A percentile compares a stretch with the other conserved stretches of the same genome.
Conservation (phyloP, 2,797 vertebrate species). For the Pogonophryne albipinna region DNA sequence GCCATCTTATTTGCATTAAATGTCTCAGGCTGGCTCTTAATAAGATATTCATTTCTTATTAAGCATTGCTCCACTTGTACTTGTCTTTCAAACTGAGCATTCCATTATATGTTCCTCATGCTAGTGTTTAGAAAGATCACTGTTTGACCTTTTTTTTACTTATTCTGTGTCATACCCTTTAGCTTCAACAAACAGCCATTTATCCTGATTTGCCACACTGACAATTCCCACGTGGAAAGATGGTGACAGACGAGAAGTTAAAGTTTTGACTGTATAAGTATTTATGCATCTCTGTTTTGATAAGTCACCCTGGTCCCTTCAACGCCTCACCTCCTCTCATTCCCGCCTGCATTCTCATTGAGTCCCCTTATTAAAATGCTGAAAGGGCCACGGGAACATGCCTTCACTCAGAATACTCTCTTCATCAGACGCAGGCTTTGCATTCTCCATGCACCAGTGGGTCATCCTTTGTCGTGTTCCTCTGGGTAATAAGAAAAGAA, state of each 20-base stretch:
- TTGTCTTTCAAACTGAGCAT: not conserved
- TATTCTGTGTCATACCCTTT: not conserved
- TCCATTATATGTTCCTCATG: too few species aligned
- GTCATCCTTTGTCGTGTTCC: slow-evolving; percentile 42
- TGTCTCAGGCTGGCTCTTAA: slow-evolving; percentile 32
- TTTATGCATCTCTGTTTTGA: slow-evolving; percentile 76
- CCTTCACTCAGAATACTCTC: slow-evolving; percentile 18
- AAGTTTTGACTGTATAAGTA: slow-evolving; percentile 14
- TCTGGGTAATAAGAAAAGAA: slow-evolving; percentile 51
- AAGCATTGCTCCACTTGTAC: not conserved
- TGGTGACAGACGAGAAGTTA: slow-evolving; percentile 12
- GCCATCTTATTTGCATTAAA: slow-evolving; percentile 42
- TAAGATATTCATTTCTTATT: slow-evolving; percentile 56
- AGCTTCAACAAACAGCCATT: not conserved
- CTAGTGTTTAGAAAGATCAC: not conserved
- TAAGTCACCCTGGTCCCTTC: slow-evolving; percentile 24
- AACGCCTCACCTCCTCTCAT: slow-evolving; percentile 17
- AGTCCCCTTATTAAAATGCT: slow-evolving; percentile 47
- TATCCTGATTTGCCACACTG: not conserved
- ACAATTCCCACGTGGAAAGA: not conserved
- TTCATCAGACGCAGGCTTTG: slow-evolving; percentile 42
- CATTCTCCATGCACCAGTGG: slow-evolving; percentile 36
- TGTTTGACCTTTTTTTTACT: not conserved
- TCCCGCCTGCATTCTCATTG: slow-evolving; percentile 17
- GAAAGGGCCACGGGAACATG: slow-evolving; percentile 34